A percentile compares a stretch with the other conserved stretches of the same genome.
Evolutionary conservation across 2,113 vertebrate species (phyloP).

Genomic region (Phrynosoma blainvillii): DNA sequence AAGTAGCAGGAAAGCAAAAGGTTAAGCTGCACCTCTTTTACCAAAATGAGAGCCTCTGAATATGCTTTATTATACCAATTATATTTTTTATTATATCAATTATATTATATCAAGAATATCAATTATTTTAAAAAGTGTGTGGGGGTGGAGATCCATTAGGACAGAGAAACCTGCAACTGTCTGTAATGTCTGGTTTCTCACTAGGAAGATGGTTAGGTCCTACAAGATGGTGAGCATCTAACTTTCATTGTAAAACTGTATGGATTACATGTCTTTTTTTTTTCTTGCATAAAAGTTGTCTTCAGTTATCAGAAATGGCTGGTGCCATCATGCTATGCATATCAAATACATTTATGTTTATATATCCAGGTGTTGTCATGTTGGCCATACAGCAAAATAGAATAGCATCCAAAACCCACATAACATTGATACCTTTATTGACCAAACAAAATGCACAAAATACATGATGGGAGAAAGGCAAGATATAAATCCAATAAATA

Average conservation of each 20-base stretch:
- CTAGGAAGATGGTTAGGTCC: background rate
- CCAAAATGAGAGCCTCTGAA: background rate
- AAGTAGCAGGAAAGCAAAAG: background rate
- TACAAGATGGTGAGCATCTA: background rate
- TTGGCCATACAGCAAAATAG: too few relatives aligned
- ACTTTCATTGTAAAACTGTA: background rate
- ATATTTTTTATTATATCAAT: too few relatives aligned
- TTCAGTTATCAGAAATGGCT: background rate
- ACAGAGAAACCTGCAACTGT: background rate
- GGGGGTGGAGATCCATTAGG: background rate
- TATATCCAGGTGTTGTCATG: too few relatives aligned
- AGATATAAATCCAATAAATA: too few relatives aligned
- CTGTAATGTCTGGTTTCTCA: background rate
- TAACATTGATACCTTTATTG: too few relatives aligned
- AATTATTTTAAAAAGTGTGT: background rate
- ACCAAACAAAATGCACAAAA: too few relatives aligned
- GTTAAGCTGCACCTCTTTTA: background rate
- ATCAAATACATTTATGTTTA: background rate
- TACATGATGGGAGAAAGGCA: too few relatives aligned
- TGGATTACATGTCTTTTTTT: background rate
- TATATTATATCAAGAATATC: too few relatives aligned
- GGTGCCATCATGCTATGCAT: background rate
- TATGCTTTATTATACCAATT: background rate
- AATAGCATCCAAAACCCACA: too few relatives aligned
- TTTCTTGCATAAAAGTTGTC: background rate